Conservation (phyloP, 2,888 invertebrate genomes). For the Chrysina gloriosa region DNA sequence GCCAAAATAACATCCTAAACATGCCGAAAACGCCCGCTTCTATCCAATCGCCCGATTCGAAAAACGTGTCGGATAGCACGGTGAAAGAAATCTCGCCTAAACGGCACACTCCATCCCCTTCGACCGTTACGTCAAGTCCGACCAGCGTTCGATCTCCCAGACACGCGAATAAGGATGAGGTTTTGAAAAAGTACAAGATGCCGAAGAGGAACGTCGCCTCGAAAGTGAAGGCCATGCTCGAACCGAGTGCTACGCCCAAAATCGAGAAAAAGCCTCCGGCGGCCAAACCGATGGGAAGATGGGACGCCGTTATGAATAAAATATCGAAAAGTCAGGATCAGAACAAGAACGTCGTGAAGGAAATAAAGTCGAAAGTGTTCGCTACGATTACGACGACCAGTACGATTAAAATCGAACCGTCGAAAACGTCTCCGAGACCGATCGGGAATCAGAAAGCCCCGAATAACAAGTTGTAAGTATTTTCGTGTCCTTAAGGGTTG, state of each 20-base stretch:
- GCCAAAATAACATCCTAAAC: constrained; percentile 60
- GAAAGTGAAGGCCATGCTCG: constrained; percentile 80
- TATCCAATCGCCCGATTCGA: constrained; percentile 37
- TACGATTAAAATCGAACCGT: constrained; percentile 25
- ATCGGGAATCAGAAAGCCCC: constrained; percentile 52
- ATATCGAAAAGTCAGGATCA: constrained; percentile 80
- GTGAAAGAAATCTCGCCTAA: constrained; percentile 54
- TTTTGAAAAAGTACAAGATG: constrained; percentile 80
- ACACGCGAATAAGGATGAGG: constrained; percentile 65
- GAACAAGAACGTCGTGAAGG: constrained; percentile 79
- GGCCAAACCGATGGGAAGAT: constrained; percentile 74
- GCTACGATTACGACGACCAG: constrained; percentile 50
- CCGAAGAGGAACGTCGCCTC: constrained; percentile 82
- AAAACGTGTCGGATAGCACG: constrained; percentile 46
- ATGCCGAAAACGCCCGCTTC: constrained; percentile 45
- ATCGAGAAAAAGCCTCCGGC: constrained; percentile 68
- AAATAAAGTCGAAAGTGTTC: constrained; percentile 85
- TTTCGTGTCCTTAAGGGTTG: background rate
- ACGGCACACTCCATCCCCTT: constrained; percentile 57
- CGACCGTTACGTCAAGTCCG: constrained; percentile 56
- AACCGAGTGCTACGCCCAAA: constrained; percentile 70
- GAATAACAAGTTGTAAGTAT: constrained; percentile 58
- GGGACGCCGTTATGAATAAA: constrained; percentile 88
- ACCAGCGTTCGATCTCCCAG: constrained; percentile 57
- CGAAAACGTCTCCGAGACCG: constrained; percentile 43